phyloP scores from a whole-genome alignment of 2,797 vertebrate genomes.

The Sylvia borin region DNA sequence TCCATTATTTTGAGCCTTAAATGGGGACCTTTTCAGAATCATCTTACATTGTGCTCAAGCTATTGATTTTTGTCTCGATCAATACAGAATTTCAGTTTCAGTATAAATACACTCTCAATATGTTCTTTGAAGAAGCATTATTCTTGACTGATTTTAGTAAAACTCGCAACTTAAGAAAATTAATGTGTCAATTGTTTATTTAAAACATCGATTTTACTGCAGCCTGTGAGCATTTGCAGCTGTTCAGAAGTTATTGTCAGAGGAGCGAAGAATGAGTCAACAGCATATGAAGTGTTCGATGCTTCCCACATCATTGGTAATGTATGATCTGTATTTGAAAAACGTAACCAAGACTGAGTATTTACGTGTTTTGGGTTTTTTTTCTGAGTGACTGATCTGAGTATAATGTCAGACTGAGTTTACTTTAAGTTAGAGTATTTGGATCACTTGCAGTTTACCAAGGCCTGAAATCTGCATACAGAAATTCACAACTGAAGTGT shows the following conservation, averaged over 20 bases:
- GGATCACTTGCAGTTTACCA: background rate
- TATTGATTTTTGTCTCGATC: background rate
- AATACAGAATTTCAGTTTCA: background rate
- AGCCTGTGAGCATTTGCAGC: background rate
- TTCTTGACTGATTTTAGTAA: background rate
- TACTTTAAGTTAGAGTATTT: background rate
- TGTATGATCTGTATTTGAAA: background rate
- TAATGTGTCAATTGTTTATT: background rate
- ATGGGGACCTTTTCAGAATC: background rate
- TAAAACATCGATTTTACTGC: background rate
- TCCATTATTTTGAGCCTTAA: background rate
- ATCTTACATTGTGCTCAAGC: background rate
- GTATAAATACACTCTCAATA: background rate
- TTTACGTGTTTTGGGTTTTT: background rate
- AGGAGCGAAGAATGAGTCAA: background rate
- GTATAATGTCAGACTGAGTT: background rate
- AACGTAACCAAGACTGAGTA: background rate
- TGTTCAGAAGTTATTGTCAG: background rate
- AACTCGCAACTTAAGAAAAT: background rate
- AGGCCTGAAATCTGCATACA: background rate
- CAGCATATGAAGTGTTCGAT: background rate
- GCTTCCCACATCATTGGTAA: background rate
- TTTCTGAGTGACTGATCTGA: background rate
- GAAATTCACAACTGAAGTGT: background rate
- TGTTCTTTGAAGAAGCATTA: background rate